Base-by-base conservation (phyloP, 2,113 vertebrate genomes). In the Syngnathus scovelli region DNA sequence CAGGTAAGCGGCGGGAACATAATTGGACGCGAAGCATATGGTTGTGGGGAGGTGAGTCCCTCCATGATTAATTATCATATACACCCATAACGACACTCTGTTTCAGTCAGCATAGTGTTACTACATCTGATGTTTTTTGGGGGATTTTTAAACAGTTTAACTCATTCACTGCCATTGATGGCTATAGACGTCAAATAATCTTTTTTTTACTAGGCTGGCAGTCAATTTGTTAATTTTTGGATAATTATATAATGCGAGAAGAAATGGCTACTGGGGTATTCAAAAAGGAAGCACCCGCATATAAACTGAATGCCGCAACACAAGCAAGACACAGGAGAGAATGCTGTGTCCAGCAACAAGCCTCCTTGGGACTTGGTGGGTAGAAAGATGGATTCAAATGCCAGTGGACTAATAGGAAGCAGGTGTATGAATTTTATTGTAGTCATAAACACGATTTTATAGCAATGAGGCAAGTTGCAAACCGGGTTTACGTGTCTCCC, bases 11-110 rank as follows among this genome's bases (percentile, higher is more conserved):
- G 78, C 70, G n/a, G 0, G 67, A 65, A 68, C 76, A 80, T 87
- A 85, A 88, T 83, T 88, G 79, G 83, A 83, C 64, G 63, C 74
- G 67, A 85, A 81, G 73, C 86, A 88, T 79, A 86, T 88, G 87
- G 86, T 61, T 3, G 60, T 54, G 76, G 78, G 71, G 68, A 79
- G 72, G 67, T 71, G 75, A 84, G 61, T 78, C 71, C 64, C 43
- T 73, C 70, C 27, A 73, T 77, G 80, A 84, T 82, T 79, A 81
- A 86, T 87, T 75, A 79, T 65, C 70, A 77, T 74, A 75, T 21
- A n/a, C 66, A 54, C 27, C 54, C 66, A 74, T 80, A 54, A 81
- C 66, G 49, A 67, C 16, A 18, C 54, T 61, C 15, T 51, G 8
- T 44, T 58, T 60, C 43, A 71, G 72, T 81, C 78, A 78, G 72